A percentile compares a stretch with the other conserved stretches of the same genome.
Evolutionary conservation across 2,888 invertebrate species (phyloP).

Genomic region (Tortrix viridana): DNA sequence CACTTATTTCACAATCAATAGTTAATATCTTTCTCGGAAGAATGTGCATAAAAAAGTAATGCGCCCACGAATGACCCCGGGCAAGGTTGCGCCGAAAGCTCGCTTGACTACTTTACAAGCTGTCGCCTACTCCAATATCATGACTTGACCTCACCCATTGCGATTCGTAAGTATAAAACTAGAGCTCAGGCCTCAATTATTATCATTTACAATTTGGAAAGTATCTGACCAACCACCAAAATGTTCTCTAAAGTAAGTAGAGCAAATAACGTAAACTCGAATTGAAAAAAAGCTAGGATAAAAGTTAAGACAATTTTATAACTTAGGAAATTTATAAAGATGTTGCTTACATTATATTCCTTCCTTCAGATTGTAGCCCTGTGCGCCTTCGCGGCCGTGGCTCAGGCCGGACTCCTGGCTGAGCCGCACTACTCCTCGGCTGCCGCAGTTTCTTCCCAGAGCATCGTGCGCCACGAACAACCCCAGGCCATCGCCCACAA

Average conservation of each 20-base stretch:
- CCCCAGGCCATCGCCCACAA: conserved; percentile 33
- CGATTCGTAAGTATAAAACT: conserved; percentile 37
- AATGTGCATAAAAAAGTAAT: conserved; percentile 10
- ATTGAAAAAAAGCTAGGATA: too few relatives aligned
- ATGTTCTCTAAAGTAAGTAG: conserved; percentile 42
- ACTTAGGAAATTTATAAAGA: background rate
- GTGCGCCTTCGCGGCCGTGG: conserved; percentile 47
- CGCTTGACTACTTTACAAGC: conserved; percentile 23
- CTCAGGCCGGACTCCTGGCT: conserved; percentile 41
- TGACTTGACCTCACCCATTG: conserved; percentile 31
- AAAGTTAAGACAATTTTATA: background rate
- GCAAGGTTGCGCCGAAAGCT: conserved; percentile 36
- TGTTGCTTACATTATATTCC: background rate
- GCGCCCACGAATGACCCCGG: conserved; percentile 11
- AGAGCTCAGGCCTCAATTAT: conserved; percentile 35
- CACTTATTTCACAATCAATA: background rate
- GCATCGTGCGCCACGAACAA: conserved; percentile 47
- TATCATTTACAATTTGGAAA: conserved; percentile 37
- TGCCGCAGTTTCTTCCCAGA: conserved; percentile 49
- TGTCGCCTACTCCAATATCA: conserved; percentile 23
- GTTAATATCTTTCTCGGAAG: background rate
- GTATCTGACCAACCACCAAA: conserved; percentile 31
- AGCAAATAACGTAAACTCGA: background rate
- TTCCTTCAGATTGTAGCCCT: conserved; percentile 28
- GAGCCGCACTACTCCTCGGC: conserved; percentile 37